Base-by-base conservation (phyloP, 2,888 invertebrate species). In the Therioaphis trifolii region DNA sequence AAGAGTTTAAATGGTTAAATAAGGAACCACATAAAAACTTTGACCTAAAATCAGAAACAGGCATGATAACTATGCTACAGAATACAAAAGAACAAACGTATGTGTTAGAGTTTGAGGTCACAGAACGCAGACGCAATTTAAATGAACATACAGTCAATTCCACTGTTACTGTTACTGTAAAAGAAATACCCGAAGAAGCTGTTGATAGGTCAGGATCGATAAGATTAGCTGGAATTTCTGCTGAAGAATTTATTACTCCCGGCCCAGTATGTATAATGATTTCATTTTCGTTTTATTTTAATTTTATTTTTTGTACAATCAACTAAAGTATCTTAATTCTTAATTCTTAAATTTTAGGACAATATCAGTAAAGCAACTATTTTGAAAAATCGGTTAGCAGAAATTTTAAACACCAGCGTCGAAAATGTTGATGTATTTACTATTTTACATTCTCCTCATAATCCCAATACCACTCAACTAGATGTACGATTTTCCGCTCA, bases 341-440 rank as follows among this genome's bases (percentile, higher is more conserved):
- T 72, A 40, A 21, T 15, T n/a, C n/a, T n/a, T n/a, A n/a, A n/a
- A n/a, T 49, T 85, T 29, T 79, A 87, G 87, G 89, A 92, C 89
- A 92, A 92, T 49, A 89, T 91, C 46, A 96, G 94, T 88, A 93
- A 92, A 87, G 94, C 94, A 88, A 94, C 94, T 87, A 90, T 92
- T n/a, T 90, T 94, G 15, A 91, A 91, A 85, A 89, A 90, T 43
- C 89, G 91, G 74, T 88, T 96, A 78, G 91, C 96, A 0, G 89
- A 91, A 85, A 91, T 95, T 74, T 92, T 97, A 86, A 95, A 95
- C 87, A 93, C 94, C 0, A 93, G 94, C 0, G 88, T 92, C 84
- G 92, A 94, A 72, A 96, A 97, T 88, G 95, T 99, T 0, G 97
- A 98, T 88, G 94, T 99, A 0, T 97, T 99, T 88, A 98, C 98